Evolutionary conservation across 2,113 vertebrate genomes (phyloP).

Genomic region (Martes martes): DNA sequence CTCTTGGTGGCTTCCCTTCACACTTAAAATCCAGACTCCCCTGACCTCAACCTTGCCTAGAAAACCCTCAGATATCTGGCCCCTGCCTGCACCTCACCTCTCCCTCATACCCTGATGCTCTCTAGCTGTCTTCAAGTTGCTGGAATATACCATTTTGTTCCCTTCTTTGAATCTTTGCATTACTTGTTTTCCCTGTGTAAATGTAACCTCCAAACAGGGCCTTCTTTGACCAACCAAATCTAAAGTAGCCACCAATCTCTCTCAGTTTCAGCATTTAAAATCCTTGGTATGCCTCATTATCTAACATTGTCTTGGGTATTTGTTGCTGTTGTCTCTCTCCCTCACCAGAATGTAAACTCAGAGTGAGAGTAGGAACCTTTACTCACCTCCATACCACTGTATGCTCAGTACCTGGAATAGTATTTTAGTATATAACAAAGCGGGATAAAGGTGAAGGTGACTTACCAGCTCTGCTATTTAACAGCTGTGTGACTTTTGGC

Average conservation of each 20-base stretch:
- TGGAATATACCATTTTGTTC: neutral
- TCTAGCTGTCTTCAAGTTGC: neutral
- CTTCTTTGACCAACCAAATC: neutral
- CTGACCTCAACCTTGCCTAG: neutral
- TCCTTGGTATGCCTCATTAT: neutral
- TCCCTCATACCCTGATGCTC: neutral
- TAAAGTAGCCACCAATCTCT: neutral
- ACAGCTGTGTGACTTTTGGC: neutral
- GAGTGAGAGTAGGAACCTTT: neutral
- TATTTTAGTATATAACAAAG: neutral
- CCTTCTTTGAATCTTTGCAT: neutral
- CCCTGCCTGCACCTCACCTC: neutral
- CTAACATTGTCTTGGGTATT: too few relatives aligned
- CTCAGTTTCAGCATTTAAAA: neutral
- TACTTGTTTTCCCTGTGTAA: neutral
- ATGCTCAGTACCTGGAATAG: neutral
- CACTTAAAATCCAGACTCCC: neutral
- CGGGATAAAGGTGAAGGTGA: neutral
- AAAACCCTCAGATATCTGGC: neutral
- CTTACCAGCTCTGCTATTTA: neutral
- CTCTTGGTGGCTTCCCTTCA: neutral
- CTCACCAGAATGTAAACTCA: neutral
- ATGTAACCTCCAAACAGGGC: neutral
- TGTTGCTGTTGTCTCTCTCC: neutral
- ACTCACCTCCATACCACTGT: neutral